Percentiles rank a stretch among this genome's conserved stretches.
Evolutionary conservation across 2,113 vertebrate species (phyloP).

Genomic region (Notothenia rossii): DNA sequence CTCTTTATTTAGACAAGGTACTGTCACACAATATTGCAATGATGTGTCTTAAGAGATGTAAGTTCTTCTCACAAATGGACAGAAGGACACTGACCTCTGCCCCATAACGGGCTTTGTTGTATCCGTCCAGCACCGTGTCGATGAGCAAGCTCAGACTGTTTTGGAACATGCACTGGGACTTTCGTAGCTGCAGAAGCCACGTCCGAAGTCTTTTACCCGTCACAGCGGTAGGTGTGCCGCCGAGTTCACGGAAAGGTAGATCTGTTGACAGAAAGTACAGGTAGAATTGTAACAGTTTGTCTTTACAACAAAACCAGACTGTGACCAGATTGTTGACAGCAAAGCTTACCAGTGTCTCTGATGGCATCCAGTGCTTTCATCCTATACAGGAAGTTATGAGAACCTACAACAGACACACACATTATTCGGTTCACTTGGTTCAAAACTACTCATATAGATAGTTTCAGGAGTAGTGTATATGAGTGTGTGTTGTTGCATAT

Average conservation of each 20-base stretch:
- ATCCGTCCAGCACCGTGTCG: conserved; percentile 90
- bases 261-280: conserved; percentile 77
- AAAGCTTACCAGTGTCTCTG: conserved; percentile 87
- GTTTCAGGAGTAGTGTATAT: conserved; percentile 13
- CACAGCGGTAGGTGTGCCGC: conserved; percentile 85
- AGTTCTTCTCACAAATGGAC: not conserved
- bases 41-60: not conserved
- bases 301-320: not conserved
- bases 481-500: conserved; percentile 5
- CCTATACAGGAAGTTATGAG: conserved; percentile 92
- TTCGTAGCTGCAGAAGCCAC: conserved; percentile 91
- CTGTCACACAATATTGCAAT: not conserved
- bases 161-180: conserved; percentile 85
- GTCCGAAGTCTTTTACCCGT: conserved; percentile 91
- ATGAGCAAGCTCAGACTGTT: conserved; percentile 87
- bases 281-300: not conserved
- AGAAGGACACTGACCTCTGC: conserved; percentile 85
- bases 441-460: not conserved
- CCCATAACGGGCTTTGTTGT: conserved; percentile 91
- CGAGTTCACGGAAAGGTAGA: conserved; percentile 87
- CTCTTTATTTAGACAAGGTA: not conserved
- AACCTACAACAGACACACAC: conserved; percentile 80
- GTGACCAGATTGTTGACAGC: not conserved
- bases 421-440: not conserved
- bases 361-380: conserved; percentile 96